phyloP scores from a whole-genome alignment of 1,140 invertebrate genomes.

The Drosophila santomea region DNA sequence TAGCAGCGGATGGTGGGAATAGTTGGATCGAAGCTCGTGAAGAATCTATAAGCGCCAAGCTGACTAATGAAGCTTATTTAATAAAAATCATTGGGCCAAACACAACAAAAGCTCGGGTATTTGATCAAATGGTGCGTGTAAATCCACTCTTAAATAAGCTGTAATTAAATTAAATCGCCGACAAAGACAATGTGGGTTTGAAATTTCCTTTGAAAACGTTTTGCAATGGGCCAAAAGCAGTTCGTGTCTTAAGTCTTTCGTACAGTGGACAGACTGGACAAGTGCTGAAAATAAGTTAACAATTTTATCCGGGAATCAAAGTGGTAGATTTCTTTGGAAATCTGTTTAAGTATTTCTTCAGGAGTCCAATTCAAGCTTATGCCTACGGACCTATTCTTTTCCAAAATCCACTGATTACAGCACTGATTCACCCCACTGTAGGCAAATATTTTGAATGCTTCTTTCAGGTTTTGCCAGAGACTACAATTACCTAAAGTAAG shows the following conservation, averaged over 20 bases:
- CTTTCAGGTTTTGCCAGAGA: neutral
- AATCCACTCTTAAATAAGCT: slow-evolving; percentile 28
- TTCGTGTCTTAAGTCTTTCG: slow-evolving; percentile 74
- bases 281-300: neutral
- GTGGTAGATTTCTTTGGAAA: neutral
- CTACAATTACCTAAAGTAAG: slow-evolving; percentile 24
- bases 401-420: neutral
- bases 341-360: neutral
- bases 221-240: slow-evolving; percentile 46
- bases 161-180: slow-evolving; percentile 67
- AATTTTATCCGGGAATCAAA: neutral
- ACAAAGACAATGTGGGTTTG: slow-evolving; percentile 16
- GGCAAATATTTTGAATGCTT: slow-evolving; percentile 33
- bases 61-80: slow-evolving; percentile 23
- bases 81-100: neutral
- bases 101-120: slow-evolving; percentile 25
- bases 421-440: neutral
- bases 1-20: slow-evolving; percentile 27
- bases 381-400: neutral
- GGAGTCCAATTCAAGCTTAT: neutral
- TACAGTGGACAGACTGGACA: slow-evolving; percentile 13
- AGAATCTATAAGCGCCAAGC: slow-evolving; percentile 27
- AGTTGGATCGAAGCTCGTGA: neutral
- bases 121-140: slow-evolving; percentile 60
- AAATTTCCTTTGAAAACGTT: slow-evolving; percentile 35